Evolutionary conservation across 2,797 vertebrate species (phyloP), one percentile per base, ranked within the genome.

Genomic region (Cirrhinus mrigala): DNA sequence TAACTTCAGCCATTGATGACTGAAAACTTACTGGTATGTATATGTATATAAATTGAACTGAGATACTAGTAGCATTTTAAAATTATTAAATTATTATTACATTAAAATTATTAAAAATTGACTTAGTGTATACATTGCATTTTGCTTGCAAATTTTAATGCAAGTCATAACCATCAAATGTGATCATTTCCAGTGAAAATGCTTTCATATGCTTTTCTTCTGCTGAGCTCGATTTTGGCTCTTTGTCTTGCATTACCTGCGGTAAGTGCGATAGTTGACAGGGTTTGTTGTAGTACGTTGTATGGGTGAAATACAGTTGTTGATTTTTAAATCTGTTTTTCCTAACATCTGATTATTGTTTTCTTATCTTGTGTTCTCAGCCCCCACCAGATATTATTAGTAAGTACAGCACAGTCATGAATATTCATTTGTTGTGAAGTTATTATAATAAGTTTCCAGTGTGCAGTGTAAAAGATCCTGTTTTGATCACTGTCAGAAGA

Each of bases 181-280:
- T 29, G 78, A n/a, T 79, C 11, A 15, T 80, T 80, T 50, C 3
- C 62, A 80, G 78, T 2, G 24, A 80, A 52, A 15, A 80, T 80
- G 46, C 64, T 52, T 68, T 6, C 52, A 22, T 37, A 7, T 33
- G 10, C 27, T 24, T 68, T 54, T 80, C 62, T 80, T 68, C 46
- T 80, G 46, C 62, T 80, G 48, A 80, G 46, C 18, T 37, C n/a
- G 0, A 29, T 1, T n/a, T 24, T 80, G 46, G 4, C n/a, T 18
- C 15, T 10, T 37, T 68, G 62, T 50, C 9, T 33, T 37, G 27
- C 46, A 80, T 68, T 27, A 37, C 62, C 62, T 68, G n/a, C n/a
- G 46, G 79, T 80, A 52, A 54, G 79, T 80, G 12, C 2, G 2
- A 80, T 12, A 22, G 4, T 48, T 6, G 2, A 33, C 5, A 20